Percentiles rank a stretch among this genome's conserved stretches.
phyloP scores from a whole-genome alignment of 2,797 vertebrate species.

The Parotocinclus haroldoi region DNA sequence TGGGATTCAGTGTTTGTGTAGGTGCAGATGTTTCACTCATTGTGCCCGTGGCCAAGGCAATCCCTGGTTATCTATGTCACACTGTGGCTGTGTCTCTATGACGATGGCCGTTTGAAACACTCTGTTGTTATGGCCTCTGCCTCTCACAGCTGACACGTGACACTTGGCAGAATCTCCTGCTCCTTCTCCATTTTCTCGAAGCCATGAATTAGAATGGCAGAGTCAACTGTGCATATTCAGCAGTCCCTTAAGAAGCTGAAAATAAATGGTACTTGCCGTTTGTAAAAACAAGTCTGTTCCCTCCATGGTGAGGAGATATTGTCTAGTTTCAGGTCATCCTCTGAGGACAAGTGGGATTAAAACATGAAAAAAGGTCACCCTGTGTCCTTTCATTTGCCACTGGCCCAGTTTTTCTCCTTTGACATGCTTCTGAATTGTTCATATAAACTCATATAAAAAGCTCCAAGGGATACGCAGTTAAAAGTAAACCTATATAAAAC shows the following conservation, averaged over 20 bases:
- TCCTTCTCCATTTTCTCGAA: constrained; percentile 12
- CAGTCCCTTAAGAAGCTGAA: constrained; percentile 17
- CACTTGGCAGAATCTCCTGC: constrained; percentile 14
- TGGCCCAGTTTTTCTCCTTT: constrained; percentile 13
- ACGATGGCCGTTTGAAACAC: constrained; percentile 41
- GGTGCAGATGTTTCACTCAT: constrained; percentile 44
- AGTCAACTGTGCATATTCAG: constrained; percentile 15
- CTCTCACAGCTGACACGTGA: constrained; percentile 29
- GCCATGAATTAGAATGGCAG: constrained; percentile 22
- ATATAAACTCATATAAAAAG: constrained; percentile 34
- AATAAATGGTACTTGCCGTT: neutral
- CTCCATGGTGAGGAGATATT: too few species aligned
- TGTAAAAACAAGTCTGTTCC: neutral
- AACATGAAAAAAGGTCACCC: too few species aligned
- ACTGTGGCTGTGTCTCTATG: constrained; percentile 39
- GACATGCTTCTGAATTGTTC: constrained; percentile 46
- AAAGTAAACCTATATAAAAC: neutral
- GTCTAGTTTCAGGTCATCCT: too few species aligned
- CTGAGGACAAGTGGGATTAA: neutral
- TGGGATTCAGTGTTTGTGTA: constrained; percentile 38
- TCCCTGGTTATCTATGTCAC: constrained; percentile 44
- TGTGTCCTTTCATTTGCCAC: neutral
- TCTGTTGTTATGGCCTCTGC: constrained; percentile 31
- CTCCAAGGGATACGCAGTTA: neutral
- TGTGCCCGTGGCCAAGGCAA: constrained; percentile 48